Conservation (phyloP, 2,888 invertebrate species). For the Macroteleia sp. region DNA sequence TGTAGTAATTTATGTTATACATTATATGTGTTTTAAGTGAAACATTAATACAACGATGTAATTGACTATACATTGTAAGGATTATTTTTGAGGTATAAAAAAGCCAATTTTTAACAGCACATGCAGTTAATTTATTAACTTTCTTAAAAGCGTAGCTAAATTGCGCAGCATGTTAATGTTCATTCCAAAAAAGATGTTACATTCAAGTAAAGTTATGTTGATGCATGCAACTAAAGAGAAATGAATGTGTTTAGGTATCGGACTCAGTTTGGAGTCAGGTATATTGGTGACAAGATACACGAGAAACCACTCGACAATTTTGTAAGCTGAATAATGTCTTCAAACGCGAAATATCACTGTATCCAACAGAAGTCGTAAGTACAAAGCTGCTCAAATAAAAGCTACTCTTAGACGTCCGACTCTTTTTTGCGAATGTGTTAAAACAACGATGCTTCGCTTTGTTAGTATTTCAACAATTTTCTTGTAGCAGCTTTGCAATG, state of each 20-base stretch:
- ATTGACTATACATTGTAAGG: too few relatives aligned
- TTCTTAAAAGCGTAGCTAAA: conserved; percentile 18
- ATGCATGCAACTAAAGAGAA: conserved; percentile 10
- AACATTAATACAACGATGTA: too few relatives aligned
- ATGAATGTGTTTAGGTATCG: conserved; percentile 19
- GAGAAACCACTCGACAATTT: conserved; percentile 49
- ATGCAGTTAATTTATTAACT: conserved; percentile 21
- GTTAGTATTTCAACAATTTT: conserved; percentile 1
- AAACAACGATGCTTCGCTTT: neutral
- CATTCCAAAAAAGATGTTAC: conserved; percentile 14
- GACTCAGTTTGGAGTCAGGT: conserved; percentile 18
- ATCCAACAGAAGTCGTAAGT: neutral
- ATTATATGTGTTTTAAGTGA: too few relatives aligned
- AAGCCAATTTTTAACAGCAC: neutral
- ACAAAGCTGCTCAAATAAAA: conserved; percentile 10
- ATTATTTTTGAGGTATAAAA: neutral
- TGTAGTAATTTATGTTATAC: too few relatives aligned
- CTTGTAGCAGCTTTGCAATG: too few relatives aligned
- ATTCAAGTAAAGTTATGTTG: conserved; percentile 29
- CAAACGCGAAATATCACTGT: conserved; percentile 23
- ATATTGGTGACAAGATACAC: conserved; percentile 37
- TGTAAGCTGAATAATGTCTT: conserved; percentile 27
- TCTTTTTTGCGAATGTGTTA: conserved; percentile 3
- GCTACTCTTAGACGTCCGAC: too few relatives aligned
- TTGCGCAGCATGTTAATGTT: conserved; percentile 8